phyloP scores from a whole-genome alignment of 2,797 vertebrate species.

The Hypotaenidia philippensis region DNA sequence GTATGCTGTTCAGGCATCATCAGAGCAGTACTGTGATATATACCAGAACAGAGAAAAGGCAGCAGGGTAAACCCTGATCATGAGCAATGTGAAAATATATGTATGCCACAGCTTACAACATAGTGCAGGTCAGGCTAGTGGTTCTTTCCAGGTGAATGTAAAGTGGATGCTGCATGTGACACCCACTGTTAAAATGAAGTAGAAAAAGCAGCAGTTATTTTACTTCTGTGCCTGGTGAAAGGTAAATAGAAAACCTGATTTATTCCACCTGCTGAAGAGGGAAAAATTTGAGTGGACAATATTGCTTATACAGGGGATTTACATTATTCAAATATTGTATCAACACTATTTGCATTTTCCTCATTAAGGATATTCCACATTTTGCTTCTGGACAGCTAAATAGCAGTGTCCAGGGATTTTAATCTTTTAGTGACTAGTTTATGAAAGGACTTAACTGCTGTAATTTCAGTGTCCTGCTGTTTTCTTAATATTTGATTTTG shows the following conservation, averaged over 20 bases:
- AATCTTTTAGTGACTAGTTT: constrained; percentile 21
- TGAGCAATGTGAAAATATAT: neutral
- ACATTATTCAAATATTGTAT: neutral
- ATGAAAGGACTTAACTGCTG: constrained; percentile 29
- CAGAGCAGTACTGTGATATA: neutral
- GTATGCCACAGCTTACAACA: neutral
- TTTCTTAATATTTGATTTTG: constrained; percentile 52
- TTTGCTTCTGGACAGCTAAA: neutral
- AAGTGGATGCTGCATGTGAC: neutral
- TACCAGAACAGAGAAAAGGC: neutral
- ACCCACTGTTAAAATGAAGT: neutral
- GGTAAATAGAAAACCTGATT: neutral
- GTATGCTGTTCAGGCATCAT: neutral
- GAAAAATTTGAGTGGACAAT: neutral
- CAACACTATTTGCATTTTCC: constrained; percentile 9
- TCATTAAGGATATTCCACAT: neutral
- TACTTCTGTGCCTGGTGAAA: neutral
- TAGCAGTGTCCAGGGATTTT: neutral
- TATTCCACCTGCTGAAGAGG: neutral
- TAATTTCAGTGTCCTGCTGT: constrained; percentile 32
- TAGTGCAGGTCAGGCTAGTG: neutral
- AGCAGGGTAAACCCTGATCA: neutral
- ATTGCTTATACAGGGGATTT: neutral
- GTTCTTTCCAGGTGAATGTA: neutral
- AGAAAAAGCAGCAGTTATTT: neutral